Evolutionary conservation across 2,797 vertebrate genomes (phyloP).

Genomic region (Amazona ochrocephala): DNA sequence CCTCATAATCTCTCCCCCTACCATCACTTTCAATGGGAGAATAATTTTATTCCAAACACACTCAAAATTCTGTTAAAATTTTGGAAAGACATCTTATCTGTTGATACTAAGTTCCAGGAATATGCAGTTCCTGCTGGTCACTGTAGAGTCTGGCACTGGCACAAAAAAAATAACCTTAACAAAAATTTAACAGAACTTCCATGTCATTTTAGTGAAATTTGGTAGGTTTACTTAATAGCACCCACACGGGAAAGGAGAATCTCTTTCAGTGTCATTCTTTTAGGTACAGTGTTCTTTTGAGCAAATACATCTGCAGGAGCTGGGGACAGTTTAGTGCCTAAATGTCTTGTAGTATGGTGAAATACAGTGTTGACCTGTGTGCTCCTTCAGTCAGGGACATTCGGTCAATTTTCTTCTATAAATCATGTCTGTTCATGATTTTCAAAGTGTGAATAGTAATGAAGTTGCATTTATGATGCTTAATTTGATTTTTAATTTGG

Average conservation of each 20-base stretch:
- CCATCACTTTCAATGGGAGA: neutral
- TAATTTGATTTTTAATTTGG: conserved; percentile 68
- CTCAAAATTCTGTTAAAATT: neutral
- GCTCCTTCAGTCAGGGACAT: neutral
- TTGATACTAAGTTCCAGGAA: neutral
- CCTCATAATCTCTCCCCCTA: neutral
- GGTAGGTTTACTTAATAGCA: neutral
- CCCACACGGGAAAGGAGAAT: neutral
- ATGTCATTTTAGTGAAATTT: neutral
- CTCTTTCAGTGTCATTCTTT: neutral
- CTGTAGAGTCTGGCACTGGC: neutral
- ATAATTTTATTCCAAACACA: neutral
- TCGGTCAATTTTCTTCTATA: neutral
- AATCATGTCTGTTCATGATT: neutral
- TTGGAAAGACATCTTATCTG: neutral
- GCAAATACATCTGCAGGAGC: neutral
- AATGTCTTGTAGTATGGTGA: neutral
- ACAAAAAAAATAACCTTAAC: neutral
- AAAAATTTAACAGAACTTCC: neutral
- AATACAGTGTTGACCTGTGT: neutral
- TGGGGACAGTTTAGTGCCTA: neutral
- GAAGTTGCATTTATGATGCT: conserved; percentile 15
- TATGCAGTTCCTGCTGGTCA: neutral
- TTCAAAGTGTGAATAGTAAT: conserved; percentile 30
- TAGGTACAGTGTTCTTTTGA: neutral